Conservation (phyloP, 2,113 vertebrate species). For the Ovis canadensis region DNA sequence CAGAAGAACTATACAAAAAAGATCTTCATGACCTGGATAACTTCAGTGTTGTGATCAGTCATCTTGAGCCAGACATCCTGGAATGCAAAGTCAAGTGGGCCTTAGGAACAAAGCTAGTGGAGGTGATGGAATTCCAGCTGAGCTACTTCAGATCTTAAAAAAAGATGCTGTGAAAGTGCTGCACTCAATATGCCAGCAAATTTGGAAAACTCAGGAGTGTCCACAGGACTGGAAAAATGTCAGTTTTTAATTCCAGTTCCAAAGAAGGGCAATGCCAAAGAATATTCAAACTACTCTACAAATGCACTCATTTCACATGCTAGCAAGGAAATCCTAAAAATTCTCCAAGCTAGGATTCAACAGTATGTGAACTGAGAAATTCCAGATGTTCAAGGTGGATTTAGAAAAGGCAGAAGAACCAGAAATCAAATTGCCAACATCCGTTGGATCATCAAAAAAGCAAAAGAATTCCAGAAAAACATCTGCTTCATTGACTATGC, state of each 20-base stretch:
- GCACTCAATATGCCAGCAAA: neutral
- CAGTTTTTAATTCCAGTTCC: neutral
- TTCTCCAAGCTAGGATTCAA: neutral
- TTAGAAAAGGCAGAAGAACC: neutral
- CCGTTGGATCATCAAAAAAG: rapidly evolving
- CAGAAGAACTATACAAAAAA: neutral
- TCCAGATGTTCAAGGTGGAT: neutral
- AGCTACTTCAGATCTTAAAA: neutral
- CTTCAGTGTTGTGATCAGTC: neutral
- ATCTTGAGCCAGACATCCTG: neutral
- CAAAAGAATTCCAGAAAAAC: neutral
- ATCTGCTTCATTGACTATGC: neutral
- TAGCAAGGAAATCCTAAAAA: neutral
- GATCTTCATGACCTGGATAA: neutral
- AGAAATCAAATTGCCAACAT: neutral
- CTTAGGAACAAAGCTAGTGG: neutral
- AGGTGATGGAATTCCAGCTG: neutral
- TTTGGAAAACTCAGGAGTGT: neutral
- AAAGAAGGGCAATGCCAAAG: neutral
- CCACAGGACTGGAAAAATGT: neutral
- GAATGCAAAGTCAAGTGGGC: neutral
- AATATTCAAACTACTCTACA: neutral
- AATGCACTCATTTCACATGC: neutral
- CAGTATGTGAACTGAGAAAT: neutral
- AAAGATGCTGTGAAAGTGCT: neutral